Evolutionary conservation across 2,888 invertebrate species (phyloP).

Genomic region (Leptinotarsa haldemani): DNA sequence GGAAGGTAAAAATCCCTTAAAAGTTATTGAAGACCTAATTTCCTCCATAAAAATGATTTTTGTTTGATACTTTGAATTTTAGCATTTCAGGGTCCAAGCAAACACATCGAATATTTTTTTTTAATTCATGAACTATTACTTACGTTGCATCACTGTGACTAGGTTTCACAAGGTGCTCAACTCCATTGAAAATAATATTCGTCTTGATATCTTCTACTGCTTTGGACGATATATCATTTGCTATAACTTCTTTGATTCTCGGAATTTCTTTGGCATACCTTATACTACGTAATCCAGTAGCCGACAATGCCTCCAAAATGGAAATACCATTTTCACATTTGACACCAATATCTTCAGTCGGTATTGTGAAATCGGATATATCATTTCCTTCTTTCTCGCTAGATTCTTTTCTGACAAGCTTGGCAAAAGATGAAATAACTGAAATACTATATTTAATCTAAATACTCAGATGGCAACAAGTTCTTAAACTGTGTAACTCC

Average conservation of each 20-base stretch:
- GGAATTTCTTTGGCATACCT: constrained; percentile 95
- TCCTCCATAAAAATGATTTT: too few species aligned
- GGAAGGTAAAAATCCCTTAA: too few species aligned
- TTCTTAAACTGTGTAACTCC: background rate
- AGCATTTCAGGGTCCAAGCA: too few species aligned
- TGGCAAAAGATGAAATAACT: constrained; percentile 76
- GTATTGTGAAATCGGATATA: constrained; percentile 27
- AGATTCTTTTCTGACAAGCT: constrained; percentile 57
- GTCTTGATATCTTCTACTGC: constrained; percentile 89
- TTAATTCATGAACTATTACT: constrained; percentile 54
- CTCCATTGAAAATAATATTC: constrained; percentile 82
- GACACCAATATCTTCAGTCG: constrained; percentile 42
- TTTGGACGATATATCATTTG: constrained; percentile 87
- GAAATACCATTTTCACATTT: constrained; percentile 70
- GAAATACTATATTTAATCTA: constrained; percentile 71
- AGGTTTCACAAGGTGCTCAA: constrained; percentile 79
- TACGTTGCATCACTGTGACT: constrained; percentile 91
- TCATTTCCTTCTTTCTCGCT: background rate
- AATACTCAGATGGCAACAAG: background rate
- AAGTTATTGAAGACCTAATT: too few species aligned
- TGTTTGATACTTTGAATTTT: too few species aligned
- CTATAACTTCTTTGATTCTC: constrained; percentile 83
- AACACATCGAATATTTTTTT: background rate
- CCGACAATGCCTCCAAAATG: constrained; percentile 94
- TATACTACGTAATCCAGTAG: constrained; percentile 94